Percentiles rank a stretch among this genome's conserved stretches.
Evolutionary conservation across 2,113 vertebrate species (phyloP).

Genomic region (Cnemophilus loriae): DNA sequence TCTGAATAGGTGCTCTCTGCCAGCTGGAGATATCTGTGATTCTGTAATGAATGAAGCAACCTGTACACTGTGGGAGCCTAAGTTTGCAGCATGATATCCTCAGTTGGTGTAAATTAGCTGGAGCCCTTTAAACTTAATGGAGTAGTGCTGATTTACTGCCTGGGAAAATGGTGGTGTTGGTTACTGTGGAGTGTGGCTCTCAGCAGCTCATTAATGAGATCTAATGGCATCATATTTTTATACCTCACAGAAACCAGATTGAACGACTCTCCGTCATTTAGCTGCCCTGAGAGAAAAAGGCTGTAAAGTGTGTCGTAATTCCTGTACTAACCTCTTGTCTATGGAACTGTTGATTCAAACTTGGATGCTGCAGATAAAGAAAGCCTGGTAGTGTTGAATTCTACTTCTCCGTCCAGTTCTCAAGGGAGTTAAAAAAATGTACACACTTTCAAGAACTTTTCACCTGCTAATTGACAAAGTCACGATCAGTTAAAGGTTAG

Average conservation of each 20-base stretch:
- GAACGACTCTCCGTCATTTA: background rate
- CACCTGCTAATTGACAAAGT: background rate
- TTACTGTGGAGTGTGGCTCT: background rate
- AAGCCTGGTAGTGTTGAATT: background rate
- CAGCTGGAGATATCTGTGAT: background rate
- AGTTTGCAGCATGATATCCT: background rate
- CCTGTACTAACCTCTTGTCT: background rate
- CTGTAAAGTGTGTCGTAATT: background rate
- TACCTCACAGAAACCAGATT: background rate
- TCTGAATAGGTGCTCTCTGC: background rate
- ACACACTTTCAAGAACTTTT: background rate
- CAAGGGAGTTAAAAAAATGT: background rate
- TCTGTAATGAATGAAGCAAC: background rate
- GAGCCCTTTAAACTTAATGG: background rate
- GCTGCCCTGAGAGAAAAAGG: background rate
- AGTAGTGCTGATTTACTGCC: background rate
- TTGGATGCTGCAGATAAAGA: background rate
- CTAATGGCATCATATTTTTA: background rate
- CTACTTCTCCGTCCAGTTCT: background rate
- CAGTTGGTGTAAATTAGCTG: background rate
- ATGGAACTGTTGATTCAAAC: background rate
- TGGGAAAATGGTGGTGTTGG: background rate
- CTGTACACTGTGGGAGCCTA: background rate
- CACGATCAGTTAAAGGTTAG: background rate
- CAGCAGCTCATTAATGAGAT: slow-evolving; percentile 1